phyloP scores from a whole-genome alignment of 1,140 invertebrate genomes.

The Nomia melanderi region DNA sequence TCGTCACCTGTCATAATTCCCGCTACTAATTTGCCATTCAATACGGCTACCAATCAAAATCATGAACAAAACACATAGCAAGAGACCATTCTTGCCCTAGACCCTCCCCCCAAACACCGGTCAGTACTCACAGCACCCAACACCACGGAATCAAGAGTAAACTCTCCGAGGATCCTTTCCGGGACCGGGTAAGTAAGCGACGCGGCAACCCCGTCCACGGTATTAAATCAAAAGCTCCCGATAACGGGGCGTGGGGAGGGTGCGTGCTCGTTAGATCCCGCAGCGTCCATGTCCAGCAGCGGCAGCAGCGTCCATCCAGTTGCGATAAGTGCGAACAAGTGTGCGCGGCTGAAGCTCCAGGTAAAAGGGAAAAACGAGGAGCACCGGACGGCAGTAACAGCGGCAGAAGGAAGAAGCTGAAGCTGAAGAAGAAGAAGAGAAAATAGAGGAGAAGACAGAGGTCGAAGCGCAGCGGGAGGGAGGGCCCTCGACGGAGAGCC shows the following conservation, averaged over 20 bases:
- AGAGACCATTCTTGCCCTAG: too few relatives aligned
- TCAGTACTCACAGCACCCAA: too few relatives aligned
- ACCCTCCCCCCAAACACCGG: too few relatives aligned
- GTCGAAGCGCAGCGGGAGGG: constrained; percentile 32
- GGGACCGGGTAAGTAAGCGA: too few relatives aligned
- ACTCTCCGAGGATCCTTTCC: too few relatives aligned
- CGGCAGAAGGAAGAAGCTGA: constrained; percentile 2
- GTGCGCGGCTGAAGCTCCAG: constrained; percentile 32
- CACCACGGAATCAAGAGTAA: too few relatives aligned
- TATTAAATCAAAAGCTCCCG: too few relatives aligned
- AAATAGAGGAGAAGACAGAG: neutral
- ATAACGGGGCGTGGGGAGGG: constrained; percentile 48
- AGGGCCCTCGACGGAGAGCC: constrained; percentile 36
- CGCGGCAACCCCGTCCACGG: too few relatives aligned
- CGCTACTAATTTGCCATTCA: too few relatives aligned
- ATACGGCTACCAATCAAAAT: too few relatives aligned
- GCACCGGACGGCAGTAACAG: neutral
- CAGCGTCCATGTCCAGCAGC: constrained; percentile 45
- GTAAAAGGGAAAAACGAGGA: constrained; percentile 30
- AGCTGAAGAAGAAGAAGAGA: neutral
- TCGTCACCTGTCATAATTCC: too few relatives aligned
- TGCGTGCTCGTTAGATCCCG: constrained; percentile 60
- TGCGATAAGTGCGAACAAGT: constrained; percentile 60
- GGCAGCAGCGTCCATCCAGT: constrained; percentile 44
- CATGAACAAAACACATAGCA: too few relatives aligned